Base-by-base conservation (phyloP, 2,888 invertebrate species). In the Chalcis sispes region DNA sequence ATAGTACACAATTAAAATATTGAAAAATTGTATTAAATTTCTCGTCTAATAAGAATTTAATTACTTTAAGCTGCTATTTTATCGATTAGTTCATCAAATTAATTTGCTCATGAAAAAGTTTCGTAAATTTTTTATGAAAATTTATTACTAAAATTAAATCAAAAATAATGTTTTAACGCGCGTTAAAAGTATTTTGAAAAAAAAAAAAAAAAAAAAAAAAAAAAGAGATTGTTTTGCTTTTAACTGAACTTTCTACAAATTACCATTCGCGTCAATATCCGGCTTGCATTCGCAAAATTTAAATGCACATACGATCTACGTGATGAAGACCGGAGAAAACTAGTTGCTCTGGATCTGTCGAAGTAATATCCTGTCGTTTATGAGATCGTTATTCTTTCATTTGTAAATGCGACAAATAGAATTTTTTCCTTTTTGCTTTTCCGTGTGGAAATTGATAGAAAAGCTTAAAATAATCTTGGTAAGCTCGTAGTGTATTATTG, bases 171-270 rank as follows among this genome's bases (percentile, higher is more conserved):
- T 32, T 32, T 32, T 8, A 3, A 32, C 7, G 15, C 15, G 15
- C 42, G 15, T 42, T 2, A 8, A 42, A 42, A 15, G 15, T 42
- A 42, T 42, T 42, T 42, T 42, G 2, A 42, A 15, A 42, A 13
- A 42, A 42, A 29, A 42, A 64, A 15, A 40, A 42, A 71, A 62
- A 71, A 20, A 46, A 18, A 61, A 56, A 20, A 10, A 62, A 52
- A 64, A 46, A 29, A n/a, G 52, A 67, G 20, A 20, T 1, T n/a
- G 18, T 8, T 56, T 65, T 40, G 40, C 40, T 18, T 23, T 40
- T 25, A 56, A 48, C 36, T 74, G 36, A 75, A 75, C 58, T 75
- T 75, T 75, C 64, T 58, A 59, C 23, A 59, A 64, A 70, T 70
- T 59, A 70, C 42, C 29, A 56, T 65, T 56, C 42, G 25, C n/a